Conservation (phyloP, 2,888 invertebrate genomes). For the Carcina quercana region DNA sequence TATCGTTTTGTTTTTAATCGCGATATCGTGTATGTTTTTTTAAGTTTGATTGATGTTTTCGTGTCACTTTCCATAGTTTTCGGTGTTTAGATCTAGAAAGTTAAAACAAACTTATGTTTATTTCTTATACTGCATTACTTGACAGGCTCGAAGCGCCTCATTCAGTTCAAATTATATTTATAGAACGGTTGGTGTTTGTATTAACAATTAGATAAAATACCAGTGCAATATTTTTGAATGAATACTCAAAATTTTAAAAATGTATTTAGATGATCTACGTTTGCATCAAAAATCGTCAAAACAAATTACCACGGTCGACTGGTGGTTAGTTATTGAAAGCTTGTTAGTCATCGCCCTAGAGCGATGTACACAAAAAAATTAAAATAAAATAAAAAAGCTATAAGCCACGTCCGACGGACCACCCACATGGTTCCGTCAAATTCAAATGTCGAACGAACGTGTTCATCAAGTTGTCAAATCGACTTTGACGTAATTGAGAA, state of each 20-base stretch:
- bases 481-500: slow-evolving; percentile 69
- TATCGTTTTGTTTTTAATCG: slow-evolving; percentile 40
- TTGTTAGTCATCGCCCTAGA: slow-evolving; percentile 60
- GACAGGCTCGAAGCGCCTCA: too few relatives aligned
- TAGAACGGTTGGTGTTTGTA: too few relatives aligned
- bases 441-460: slow-evolving; percentile 59
- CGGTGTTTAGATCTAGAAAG: too few relatives aligned
- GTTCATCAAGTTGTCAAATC: slow-evolving; percentile 73
- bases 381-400: slow-evolving; percentile 30
- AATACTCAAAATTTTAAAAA: too few relatives aligned
- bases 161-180: too few relatives aligned
- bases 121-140: too few relatives aligned
- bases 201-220: too few relatives aligned
- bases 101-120: too few relatives aligned
- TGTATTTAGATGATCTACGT: too few relatives aligned
- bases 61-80: slow-evolving; percentile 39
- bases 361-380: slow-evolving; percentile 40
- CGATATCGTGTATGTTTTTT: slow-evolving; percentile 28
- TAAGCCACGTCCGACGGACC: slow-evolving; percentile 46
- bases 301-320: slow-evolving; percentile 53
- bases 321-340: slow-evolving; percentile 63
- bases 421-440: slow-evolving; percentile 64
- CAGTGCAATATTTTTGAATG: too few relatives aligned
- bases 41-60: slow-evolving; percentile 21
- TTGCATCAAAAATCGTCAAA: slow-evolving; percentile 26